Evolutionary conservation across 2,888 invertebrate genomes (phyloP), one percentile per base, ranked within the genome.

Genomic region (Cerastis rubricosa): DNA sequence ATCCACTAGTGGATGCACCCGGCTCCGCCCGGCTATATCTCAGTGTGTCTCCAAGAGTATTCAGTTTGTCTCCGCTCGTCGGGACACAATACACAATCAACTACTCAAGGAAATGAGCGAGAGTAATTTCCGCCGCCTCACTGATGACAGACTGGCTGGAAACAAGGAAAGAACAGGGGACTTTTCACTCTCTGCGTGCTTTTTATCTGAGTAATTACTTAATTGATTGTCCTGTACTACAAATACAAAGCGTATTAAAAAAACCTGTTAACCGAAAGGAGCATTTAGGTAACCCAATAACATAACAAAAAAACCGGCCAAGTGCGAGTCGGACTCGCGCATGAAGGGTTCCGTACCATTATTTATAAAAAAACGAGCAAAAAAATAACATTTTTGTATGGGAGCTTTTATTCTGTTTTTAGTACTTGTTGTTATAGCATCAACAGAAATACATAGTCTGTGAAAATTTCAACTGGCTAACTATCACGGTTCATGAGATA

Each of bases 101-200:
- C 57, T 68, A 81, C 80, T 81, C 77, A 59, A 68, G 80, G 80
- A 82, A 81, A 81, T 81, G 83, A 82, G 71, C 64, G 11, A 22
- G 17, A 45, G 22, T 67, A 4, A 71, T 71, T 64, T 64, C 67
- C 83, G 77, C 82, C 77, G 19, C n/a, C 19, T 19, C 25, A 17
- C 54, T 14, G 43, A 40, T 49, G 14, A 49, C 7, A 7, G 25
- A 12, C 29, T n/a, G 17, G 22, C 19, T 29, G 45, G 45, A n/a
- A 29, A 66, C 29, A 66, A 51, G 14, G 14, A n/a, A n/a, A 14
- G 19, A 2, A 19, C n/a, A 6, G 7, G 4, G 14, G n/a, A 14
- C 8, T 1, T 66, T 43, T n/a, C 25, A 45, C 2, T n/a, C 1
- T 51, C 12, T 61, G 51, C 3, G 9, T 9, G 29, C 19, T 57